Percentiles rank a stretch among this genome's conserved stretches.
These are phyloP conservation scores for Halichoeres trimaculatus DNA, from an alignment of 2,113 vertebrate species.

Conservation along the genomic window DNA sequence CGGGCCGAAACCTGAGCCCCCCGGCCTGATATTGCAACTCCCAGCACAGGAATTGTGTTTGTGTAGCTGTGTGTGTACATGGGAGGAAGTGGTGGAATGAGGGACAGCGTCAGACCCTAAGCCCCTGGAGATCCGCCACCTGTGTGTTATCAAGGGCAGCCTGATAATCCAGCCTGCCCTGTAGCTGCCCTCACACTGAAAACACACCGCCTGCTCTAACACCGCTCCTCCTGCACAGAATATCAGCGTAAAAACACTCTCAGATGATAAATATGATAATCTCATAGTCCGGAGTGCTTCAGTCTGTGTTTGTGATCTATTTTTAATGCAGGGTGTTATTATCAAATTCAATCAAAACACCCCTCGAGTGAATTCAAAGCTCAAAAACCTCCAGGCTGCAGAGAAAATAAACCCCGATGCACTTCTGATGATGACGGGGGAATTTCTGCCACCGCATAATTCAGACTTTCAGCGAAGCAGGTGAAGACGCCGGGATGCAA, in stretches of 20 bases:
- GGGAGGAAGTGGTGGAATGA: constrained; percentile 64
- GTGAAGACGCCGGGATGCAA: constrained; percentile 73
- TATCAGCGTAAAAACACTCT: constrained; percentile 1
- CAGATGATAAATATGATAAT: constrained; percentile 44
- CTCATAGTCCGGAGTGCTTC: background rate
- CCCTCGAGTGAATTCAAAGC: constrained; percentile 40
- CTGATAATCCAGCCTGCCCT: constrained; percentile 68
- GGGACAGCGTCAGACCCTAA: constrained; percentile 66
- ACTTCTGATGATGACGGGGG: constrained; percentile 51
- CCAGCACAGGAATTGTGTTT: constrained; percentile 58
- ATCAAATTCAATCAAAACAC: constrained; percentile 67
- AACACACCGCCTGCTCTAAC: constrained; percentile 54
- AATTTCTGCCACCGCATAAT: constrained; percentile 50
- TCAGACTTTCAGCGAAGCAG: constrained; percentile 56
- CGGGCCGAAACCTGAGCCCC: constrained; percentile 64
- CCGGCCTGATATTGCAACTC: constrained; percentile 49
- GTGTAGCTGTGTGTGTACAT: constrained; percentile 50
- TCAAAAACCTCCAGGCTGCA: constrained; percentile 56
- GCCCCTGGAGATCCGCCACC: constrained; percentile 74
- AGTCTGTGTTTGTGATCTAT: constrained; percentile 32
- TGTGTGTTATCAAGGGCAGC: constrained; percentile 75
- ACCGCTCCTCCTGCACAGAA: constrained; percentile 13
- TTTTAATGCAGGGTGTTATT: constrained; percentile 42
- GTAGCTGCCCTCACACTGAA: constrained; percentile 53
- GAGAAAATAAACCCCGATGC: constrained; percentile 61